These are phyloP conservation scores for Pimpla rufipes DNA, from an alignment of 2,888 invertebrate species.

Conservation along the genomic window DNA sequence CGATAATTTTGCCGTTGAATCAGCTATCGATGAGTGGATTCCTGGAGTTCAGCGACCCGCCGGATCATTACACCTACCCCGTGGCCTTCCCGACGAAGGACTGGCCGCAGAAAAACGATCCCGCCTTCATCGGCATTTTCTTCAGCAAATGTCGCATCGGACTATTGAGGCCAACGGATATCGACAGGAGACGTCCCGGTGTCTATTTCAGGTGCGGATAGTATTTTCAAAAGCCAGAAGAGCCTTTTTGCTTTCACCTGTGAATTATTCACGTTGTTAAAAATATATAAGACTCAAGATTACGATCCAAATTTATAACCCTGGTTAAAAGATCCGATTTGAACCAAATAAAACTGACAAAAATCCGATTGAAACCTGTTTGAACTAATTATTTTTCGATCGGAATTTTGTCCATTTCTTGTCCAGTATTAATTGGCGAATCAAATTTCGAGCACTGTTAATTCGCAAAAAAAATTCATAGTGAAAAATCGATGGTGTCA, in stretches of 20 bases:
- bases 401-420: no score
- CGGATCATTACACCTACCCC: conserved; percentile 93
- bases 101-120: conserved; percentile 95
- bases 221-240: background rate
- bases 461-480: no score
- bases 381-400: no score
- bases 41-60: conserved; percentile 96
- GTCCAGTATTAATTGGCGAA: no score
- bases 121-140: conserved; percentile 97
- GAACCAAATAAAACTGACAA: no score
- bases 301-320: no score
- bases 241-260: background rate
- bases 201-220: conserved; percentile 90
- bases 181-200: conserved; percentile 92
- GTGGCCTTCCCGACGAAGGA: conserved; percentile 94
- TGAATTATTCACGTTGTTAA: background rate
- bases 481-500: no score
- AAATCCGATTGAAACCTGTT: no score
- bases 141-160: conserved; percentile 96
- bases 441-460: no score
- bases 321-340: no score
- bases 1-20: no score
- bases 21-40: conserved; percentile 94
- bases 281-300: no score
- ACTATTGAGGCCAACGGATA: conserved; percentile 89